Evolutionary conservation across 2,888 invertebrate species (phyloP).

Genomic region (Cataglyphis rosenhaueri): DNA sequence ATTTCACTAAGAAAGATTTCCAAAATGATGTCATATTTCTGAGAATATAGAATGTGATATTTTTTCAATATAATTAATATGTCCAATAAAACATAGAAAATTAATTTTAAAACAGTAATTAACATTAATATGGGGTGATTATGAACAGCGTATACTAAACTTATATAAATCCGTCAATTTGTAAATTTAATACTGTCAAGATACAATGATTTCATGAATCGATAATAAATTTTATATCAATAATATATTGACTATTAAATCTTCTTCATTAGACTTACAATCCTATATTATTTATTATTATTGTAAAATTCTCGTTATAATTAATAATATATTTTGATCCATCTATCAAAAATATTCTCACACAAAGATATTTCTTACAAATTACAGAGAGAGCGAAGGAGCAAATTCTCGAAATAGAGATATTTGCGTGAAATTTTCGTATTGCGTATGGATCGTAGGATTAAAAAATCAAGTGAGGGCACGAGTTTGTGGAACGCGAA

Average conservation of each 20-base stretch:
- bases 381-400: neutral
- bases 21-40: neutral
- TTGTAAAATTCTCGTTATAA: neutral
- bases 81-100: neutral
- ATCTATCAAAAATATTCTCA: neutral
- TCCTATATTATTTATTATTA: neutral
- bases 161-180: neutral
- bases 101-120: neutral
- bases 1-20: neutral
- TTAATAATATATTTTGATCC: neutral
- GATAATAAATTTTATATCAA: neutral
- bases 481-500: neutral
- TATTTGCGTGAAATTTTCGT: neutral
- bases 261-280: neutral
- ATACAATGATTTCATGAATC: conserved; percentile 3
- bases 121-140: neutral
- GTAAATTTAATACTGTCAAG: conserved; percentile 1
- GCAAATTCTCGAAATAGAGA: neutral
- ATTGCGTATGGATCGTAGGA: neutral
- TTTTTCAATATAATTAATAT: neutral
- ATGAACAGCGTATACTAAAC: neutral
- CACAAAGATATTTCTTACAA: neutral
- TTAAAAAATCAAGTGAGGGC: neutral
- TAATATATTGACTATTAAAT: neutral
- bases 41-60: neutral